Evolutionary conservation across 1,140 invertebrate species (phyloP).

Genomic region (Colletes latitarsis): DNA sequence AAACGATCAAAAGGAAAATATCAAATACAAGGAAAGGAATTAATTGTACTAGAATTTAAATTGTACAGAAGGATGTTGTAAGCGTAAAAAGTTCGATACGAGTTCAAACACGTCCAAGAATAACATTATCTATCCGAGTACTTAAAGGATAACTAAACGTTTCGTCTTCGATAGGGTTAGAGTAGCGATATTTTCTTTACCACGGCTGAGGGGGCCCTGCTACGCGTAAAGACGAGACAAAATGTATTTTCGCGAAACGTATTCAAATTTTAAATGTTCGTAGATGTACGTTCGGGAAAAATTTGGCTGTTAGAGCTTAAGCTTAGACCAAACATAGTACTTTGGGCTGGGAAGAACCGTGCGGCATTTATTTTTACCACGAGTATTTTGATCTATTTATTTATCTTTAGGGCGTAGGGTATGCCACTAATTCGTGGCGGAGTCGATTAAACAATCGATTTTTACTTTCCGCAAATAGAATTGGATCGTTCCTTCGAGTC

Average conservation of each 20-base stretch:
- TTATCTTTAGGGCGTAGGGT: not conserved
- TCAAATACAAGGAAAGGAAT: no score
- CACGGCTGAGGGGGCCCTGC: no score
- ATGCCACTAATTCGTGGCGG: no score
- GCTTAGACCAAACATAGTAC: not conserved
- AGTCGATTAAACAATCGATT: not conserved
- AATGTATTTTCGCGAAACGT: conserved; percentile 20
- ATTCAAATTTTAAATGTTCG: not conserved
- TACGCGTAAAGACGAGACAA: not conserved
- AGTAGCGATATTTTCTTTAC: conserved; percentile 22
- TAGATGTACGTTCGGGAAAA: not conserved
- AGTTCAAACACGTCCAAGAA: not conserved
- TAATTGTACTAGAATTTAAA: no score
- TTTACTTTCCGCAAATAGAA: no score
- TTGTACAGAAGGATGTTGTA: no score
- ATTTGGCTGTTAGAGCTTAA: conserved; percentile 13
- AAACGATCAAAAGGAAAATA: no score
- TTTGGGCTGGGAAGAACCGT: conserved; percentile 1
- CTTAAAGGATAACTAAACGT: not conserved
- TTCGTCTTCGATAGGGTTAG: conserved; percentile 2
- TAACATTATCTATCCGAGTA: not conserved
- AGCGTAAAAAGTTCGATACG: not conserved
- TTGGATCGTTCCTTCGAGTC: no score
- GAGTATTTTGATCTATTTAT: conserved; percentile 32
- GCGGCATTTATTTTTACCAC: conserved; percentile 32